These are phyloP conservation scores for Pseudomyrmex sp. DNA, from an alignment of 1,140 invertebrate genomes.

Conservation along the genomic window DNA sequence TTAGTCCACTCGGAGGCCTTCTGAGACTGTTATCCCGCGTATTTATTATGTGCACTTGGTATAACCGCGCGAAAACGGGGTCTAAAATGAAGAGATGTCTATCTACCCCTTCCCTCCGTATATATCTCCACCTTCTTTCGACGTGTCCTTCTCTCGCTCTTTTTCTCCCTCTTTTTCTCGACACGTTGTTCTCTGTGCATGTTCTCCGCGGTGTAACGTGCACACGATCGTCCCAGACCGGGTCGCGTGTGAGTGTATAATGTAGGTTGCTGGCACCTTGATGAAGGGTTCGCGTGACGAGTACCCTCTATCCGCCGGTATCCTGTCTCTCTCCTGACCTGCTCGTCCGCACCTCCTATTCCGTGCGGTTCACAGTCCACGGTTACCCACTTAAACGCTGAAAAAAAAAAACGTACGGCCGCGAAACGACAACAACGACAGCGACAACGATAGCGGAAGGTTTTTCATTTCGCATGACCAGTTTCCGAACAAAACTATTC, in stretches of 20 bases:
- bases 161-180: constrained; percentile 56
- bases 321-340: constrained; percentile 82
- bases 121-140: constrained; percentile 42
- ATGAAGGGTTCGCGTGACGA: constrained; percentile 85
- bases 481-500: too few species aligned
- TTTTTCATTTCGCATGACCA: too few species aligned
- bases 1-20: constrained; percentile 46
- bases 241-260: constrained; percentile 80
- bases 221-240: constrained; percentile 65
- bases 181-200: constrained; percentile 58
- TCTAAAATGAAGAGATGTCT: constrained; percentile 67
- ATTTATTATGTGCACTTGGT: constrained; percentile 58
- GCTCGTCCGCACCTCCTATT: constrained; percentile 81
- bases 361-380: constrained; percentile 63
- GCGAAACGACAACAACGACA: constrained; percentile 30
- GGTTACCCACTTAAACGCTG: constrained; percentile 70
- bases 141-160: constrained; percentile 61
- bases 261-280: constrained; percentile 81
- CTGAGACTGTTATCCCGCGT: constrained; percentile 51
- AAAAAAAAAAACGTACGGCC: constrained; percentile 62
- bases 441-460: constrained; percentile 4
- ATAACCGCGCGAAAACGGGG: constrained; percentile 54
- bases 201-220: constrained; percentile 69
- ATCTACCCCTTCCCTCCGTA: constrained; percentile 26
- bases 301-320: constrained; percentile 79